These are phyloP conservation scores for Eptatretus atami DNA, from an alignment of 2,797 vertebrate genomes.

Conservation along the genomic window DNA sequence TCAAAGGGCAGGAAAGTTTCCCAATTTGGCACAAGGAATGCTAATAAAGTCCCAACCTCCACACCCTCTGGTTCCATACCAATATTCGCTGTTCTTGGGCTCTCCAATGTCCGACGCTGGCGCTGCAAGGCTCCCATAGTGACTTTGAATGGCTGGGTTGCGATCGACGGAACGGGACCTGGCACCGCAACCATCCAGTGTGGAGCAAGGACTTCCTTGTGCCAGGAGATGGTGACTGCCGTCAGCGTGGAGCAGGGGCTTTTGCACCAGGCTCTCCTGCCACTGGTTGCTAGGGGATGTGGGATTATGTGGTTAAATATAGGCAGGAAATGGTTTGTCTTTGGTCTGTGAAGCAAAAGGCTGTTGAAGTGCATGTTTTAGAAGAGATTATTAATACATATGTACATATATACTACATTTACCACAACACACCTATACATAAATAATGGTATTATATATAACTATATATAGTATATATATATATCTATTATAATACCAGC, in stretches of 20 bases:
- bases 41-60: not conserved
- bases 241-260: conserved; percentile 82
- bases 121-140: conserved; percentile 64
- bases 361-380: too few relatives aligned
- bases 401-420: too few relatives aligned
- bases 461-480: too few relatives aligned
- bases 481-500: too few relatives aligned
- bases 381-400: too few relatives aligned
- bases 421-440: too few relatives aligned
- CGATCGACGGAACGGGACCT: conserved; percentile 24
- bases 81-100: conserved; percentile 96
- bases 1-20: not conserved
- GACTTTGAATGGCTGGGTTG: conserved; percentile 28
- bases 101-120: conserved; percentile 93
- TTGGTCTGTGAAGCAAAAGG: too few relatives aligned
- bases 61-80: conserved; percentile 22
- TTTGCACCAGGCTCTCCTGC: conserved; percentile 18
- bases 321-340: too few relatives aligned
- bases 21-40: too few relatives aligned
- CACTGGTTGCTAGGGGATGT: too few relatives aligned
- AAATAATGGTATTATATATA: too few relatives aligned
- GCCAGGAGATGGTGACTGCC: conserved; percentile 60
- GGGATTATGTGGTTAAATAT: too few relatives aligned
- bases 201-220: conserved; percentile 67
- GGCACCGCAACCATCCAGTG: conserved; percentile 41